These are phyloP conservation scores for Drosophila sucinea DNA, from an alignment of 1,140 invertebrate genomes.

Conservation along the genomic window DNA sequence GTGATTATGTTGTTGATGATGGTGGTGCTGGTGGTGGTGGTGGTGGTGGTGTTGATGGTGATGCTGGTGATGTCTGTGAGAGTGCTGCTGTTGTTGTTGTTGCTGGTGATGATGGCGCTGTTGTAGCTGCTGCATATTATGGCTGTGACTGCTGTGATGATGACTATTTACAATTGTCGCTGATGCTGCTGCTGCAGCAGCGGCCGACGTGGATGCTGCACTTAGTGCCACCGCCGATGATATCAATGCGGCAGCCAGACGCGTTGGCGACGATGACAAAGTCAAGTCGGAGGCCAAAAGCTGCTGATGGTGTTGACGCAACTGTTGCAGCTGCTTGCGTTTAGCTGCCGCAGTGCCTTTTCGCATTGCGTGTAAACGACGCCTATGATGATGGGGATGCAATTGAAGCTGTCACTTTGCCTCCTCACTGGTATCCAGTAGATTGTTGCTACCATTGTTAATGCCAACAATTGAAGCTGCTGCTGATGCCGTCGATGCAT, in stretches of 20 bases:
- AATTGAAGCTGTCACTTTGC: slow-evolving; percentile 81
- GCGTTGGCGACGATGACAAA: slow-evolving; percentile 52
- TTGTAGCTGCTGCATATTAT: slow-evolving; percentile 63
- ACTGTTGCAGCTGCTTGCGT: slow-evolving; percentile 66
- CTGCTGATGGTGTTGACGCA: slow-evolving; percentile 65
- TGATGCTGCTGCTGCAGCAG: slow-evolving; percentile 48
- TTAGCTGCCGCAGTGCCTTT: slow-evolving; percentile 68
- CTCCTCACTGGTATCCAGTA: slow-evolving; percentile 69
- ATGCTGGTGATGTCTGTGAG: slow-evolving; percentile 38
- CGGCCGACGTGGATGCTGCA: slow-evolving; percentile 53
- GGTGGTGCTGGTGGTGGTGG: slow-evolving; percentile 34
- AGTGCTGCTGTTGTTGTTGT: slow-evolving; percentile 26
- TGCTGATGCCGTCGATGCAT: slow-evolving; percentile 1
- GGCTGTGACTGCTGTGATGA: slow-evolving; percentile 75
- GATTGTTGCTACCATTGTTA: slow-evolving; percentile 56
- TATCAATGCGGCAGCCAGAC: slow-evolving; percentile 68
- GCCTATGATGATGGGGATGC: slow-evolving; percentile 73
- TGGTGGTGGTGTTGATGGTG: slow-evolving; percentile 31
- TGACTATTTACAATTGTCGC: slow-evolving; percentile 80
- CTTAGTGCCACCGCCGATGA: slow-evolving; percentile 70
- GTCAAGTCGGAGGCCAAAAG: slow-evolving; percentile 51
- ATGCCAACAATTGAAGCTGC: slow-evolving; percentile 24
- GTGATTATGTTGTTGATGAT: slow-evolving; percentile 66
- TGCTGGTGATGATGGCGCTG: slow-evolving; percentile 42
- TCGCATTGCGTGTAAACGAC: slow-evolving; percentile 76